A percentile compares a stretch with the other conserved stretches of the same genome.
Conservation (phyloP, 2,113 vertebrate species). For the Carlito syrichta region DNA sequence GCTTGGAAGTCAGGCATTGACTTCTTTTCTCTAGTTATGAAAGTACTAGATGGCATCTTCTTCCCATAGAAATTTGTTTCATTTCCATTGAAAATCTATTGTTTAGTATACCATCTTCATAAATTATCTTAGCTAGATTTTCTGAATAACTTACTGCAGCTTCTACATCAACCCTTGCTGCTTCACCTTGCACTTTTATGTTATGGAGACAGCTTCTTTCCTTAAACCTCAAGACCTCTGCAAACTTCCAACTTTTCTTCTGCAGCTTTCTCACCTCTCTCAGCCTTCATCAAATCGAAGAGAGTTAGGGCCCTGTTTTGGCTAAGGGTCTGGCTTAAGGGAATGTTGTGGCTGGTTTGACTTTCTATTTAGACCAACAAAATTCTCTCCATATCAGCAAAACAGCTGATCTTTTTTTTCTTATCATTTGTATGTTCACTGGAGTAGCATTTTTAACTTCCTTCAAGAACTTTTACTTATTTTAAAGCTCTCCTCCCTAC, state of each 20-base stretch:
- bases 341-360: not conserved
- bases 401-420: not conserved
- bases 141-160: not conserved
- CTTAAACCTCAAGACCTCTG: not conserved
- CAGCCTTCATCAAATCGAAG: not conserved
- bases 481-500: not conserved
- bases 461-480: not conserved
- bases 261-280: not conserved
- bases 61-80: not conserved
- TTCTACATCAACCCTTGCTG: not conserved
- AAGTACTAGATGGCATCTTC: not conserved
- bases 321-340: not conserved
- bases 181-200: not conserved
- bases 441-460: not conserved
- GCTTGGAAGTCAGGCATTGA: not conserved
- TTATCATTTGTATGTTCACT: not conserved
- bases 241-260: not conserved
- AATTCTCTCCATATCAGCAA: not conserved
- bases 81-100: not conserved
- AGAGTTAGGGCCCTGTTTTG: not conserved
- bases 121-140: not conserved
- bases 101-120: not conserved
- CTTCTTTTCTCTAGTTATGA: not conserved
- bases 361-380: not conserved
- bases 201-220: not conserved